Evolutionary conservation across 1,140 invertebrate genomes (phyloP).

Genomic region (Orius laevigatus): DNA sequence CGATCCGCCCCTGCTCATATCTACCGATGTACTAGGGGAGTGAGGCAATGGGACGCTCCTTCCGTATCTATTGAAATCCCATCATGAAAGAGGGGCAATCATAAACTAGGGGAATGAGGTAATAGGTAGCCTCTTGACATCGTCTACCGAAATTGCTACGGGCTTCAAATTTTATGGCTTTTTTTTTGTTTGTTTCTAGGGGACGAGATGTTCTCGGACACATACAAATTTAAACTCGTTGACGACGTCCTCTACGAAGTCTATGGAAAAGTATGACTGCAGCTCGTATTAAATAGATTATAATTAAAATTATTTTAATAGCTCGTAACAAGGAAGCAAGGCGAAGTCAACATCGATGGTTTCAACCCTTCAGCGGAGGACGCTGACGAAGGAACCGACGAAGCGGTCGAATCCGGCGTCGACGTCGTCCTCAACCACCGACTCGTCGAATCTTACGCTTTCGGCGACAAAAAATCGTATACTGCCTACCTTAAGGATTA

Average conservation of each 20-base stretch:
- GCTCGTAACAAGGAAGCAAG: constrained; percentile 55
- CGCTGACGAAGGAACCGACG: constrained; percentile 68
- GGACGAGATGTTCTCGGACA: constrained; percentile 96
- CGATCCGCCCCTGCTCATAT: no score
- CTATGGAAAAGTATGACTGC: constrained; percentile 70
- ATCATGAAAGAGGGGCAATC: no score
- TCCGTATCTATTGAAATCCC: no score
- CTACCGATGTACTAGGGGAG: no score
- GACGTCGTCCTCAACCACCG: constrained; percentile 88
- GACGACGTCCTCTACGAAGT: constrained; percentile 93
- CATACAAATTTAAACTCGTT: constrained; percentile 85
- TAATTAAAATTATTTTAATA: constrained; percentile 27
- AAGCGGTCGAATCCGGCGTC: constrained; percentile 57
- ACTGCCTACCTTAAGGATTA: constrained; percentile 87
- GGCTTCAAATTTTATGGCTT: no score
- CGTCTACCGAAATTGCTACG: no score
- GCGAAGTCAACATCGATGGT: constrained; percentile 67
- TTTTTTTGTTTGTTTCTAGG: constrained; percentile 39
- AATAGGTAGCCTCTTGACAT: no score
- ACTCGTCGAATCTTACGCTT: constrained; percentile 70
- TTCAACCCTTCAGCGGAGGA: constrained; percentile 88
- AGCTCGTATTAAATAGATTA: constrained; percentile 17
- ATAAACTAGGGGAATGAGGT: no score
- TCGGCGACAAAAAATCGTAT: constrained; percentile 76
- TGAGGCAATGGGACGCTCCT: no score